These are phyloP conservation scores for Ctenicera cuprea DNA, from an alignment of 2,888 invertebrate species.

Conservation along the genomic window DNA sequence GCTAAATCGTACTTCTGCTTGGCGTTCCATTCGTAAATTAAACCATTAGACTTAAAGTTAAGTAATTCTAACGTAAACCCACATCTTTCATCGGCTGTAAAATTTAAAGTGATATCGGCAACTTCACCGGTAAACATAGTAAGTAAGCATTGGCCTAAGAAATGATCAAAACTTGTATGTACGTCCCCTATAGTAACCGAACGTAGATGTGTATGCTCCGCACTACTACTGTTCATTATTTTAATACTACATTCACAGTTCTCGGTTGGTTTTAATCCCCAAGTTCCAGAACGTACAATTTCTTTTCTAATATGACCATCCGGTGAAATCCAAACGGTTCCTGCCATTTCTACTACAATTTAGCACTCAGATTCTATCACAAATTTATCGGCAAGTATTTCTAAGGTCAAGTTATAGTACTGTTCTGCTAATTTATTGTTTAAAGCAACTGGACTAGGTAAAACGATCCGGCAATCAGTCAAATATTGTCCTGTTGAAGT, in stretches of 20 bases:
- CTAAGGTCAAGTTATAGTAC: constrained; percentile 67
- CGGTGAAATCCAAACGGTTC: constrained; percentile 63
- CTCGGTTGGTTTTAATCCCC: constrained; percentile 68
- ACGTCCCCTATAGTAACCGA: constrained; percentile 70
- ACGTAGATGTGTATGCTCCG: constrained; percentile 56
- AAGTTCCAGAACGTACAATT: constrained; percentile 62
- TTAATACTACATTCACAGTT: constrained; percentile 66
- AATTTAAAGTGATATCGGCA: constrained; percentile 70
- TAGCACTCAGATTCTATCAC: constrained; percentile 68
- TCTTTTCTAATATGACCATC: constrained; percentile 67
- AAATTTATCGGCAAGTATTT: constrained; percentile 65
- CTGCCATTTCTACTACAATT: constrained; percentile 38
- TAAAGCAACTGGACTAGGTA: constrained; percentile 65
- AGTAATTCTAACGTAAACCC: constrained; percentile 69
- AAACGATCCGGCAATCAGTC: constrained; percentile 66
- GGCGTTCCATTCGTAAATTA: constrained; percentile 71
- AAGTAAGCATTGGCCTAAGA: constrained; percentile 72
- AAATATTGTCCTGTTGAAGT: constrained; percentile 69
- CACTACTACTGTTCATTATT: constrained; percentile 57
- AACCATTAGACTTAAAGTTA: constrained; percentile 69
- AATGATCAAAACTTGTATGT: constrained; percentile 71
- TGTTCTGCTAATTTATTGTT: constrained; percentile 64
- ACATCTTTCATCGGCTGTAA: constrained; percentile 63
- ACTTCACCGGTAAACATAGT: constrained; percentile 73
- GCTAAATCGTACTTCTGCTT: constrained; percentile 71